Conservation (phyloP, 2,888 invertebrate genomes). For the Calliscelio sp. region DNA sequence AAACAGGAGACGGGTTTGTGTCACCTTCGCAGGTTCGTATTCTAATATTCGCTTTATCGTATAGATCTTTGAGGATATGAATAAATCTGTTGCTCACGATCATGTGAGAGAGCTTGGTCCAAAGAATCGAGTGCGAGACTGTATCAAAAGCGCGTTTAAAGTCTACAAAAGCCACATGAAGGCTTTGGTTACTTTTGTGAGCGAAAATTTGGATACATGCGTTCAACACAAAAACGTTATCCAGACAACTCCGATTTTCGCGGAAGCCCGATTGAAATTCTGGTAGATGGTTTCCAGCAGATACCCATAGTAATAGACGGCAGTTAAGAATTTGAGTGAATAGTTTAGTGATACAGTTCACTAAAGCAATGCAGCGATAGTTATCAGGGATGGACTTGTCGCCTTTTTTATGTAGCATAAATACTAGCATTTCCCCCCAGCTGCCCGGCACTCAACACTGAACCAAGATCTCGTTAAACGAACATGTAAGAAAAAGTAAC, state of each 20-base stretch:
- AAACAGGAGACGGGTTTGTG: neutral
- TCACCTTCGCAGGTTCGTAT: neutral
- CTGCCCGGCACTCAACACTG: neutral
- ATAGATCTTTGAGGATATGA: neutral
- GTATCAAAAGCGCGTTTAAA: constrained; percentile 18
- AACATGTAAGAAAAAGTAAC: neutral
- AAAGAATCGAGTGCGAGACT: neutral
- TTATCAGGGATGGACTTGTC: neutral
- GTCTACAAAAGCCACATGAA: constrained; percentile 13
- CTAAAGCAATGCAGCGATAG: neutral
- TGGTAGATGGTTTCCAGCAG: neutral
- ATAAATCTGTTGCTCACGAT: neutral
- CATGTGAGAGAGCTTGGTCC: neutral
- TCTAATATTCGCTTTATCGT: neutral
- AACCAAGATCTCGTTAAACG: neutral
- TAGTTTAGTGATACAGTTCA: neutral
- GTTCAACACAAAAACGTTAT: constrained; percentile 21
- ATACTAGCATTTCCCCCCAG: neutral
- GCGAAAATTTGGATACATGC: neutral
- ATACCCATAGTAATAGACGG: neutral
- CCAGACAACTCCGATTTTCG: neutral
- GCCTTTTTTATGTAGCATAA: neutral
- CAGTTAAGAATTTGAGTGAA: neutral
- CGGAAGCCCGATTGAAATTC: constrained; percentile 24
- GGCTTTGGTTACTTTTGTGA: neutral